Evolutionary conservation across 1,140 invertebrate genomes (phyloP).

Genomic region (Batillaria attramentaria): DNA sequence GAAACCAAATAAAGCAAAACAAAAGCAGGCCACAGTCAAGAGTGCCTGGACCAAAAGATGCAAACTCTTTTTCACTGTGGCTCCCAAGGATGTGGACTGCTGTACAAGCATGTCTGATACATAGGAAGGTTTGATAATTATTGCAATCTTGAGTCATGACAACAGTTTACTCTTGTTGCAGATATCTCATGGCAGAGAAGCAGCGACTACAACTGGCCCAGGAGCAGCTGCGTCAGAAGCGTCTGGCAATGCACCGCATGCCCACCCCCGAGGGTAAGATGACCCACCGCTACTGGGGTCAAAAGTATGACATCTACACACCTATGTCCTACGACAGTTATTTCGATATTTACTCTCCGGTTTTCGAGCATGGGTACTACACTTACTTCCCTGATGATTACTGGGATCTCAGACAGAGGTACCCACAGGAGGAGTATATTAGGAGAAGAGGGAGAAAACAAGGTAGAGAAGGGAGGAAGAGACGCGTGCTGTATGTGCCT

Average conservation of each 20-base stretch:
- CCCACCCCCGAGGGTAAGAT: slow-evolving; percentile 50
- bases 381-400: slow-evolving; percentile 15
- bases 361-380: slow-evolving; percentile 13
- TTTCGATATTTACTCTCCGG: slow-evolving; percentile 29
- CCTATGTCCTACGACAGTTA: slow-evolving; percentile 28
- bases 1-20: too few species aligned
- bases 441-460: background rate
- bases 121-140: background rate
- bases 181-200: slow-evolving; percentile 48
- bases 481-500: slow-evolving; percentile 9
- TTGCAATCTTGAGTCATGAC: background rate
- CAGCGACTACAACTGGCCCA: slow-evolving; percentile 51
- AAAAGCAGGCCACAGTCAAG: too few species aligned
- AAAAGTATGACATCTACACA: slow-evolving; percentile 40
- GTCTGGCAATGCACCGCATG: slow-evolving; percentile 32
- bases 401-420: background rate
- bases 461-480: background rate
- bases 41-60: too few species aligned
- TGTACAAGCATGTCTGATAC: background rate
- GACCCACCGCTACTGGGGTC: slow-evolving; percentile 26
- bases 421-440: background rate
- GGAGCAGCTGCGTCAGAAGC: slow-evolving; percentile 45
- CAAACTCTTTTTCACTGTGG: background rate
- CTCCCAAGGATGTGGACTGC: background rate
- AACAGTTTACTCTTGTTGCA: slow-evolving; percentile 21